Conservation (phyloP, 2,888 invertebrate genomes). For the Nymphalis c-album region DNA sequence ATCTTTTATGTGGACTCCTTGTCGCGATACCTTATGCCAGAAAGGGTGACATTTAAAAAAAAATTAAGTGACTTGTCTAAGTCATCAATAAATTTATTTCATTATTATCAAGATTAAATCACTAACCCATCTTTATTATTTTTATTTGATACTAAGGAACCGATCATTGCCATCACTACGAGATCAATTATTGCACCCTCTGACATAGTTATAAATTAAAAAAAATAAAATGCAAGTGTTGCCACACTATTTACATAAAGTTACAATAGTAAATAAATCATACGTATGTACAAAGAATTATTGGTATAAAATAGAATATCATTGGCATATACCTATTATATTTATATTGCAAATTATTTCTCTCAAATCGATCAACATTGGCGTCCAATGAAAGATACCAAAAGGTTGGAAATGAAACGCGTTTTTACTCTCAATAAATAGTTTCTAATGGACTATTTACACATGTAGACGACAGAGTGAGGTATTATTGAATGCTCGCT, state of each 20-base stretch:
- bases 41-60: slow-evolving; percentile 4
- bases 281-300: slow-evolving; percentile 53
- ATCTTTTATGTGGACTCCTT: slow-evolving; percentile 48
- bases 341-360: slow-evolving; percentile 10
- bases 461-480: slow-evolving; percentile 29
- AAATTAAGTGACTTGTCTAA: not conserved
- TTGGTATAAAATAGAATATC: slow-evolving; percentile 26
- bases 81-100: no score
- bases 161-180: slow-evolving; percentile 19
- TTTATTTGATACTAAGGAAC: slow-evolving; percentile 9
- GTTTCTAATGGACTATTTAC: slow-evolving; percentile 45
- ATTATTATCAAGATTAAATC: no score
- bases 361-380: slow-evolving; percentile 12
- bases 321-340: slow-evolving; percentile 2
- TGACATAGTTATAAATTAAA: slow-evolving; percentile 10
- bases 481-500: slow-evolving; percentile 14
- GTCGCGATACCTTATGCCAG: not conserved
- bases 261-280: slow-evolving; percentile 49
- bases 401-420: slow-evolving; percentile 41
- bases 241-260: slow-evolving; percentile 51
- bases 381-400: slow-evolving; percentile 43
- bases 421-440: slow-evolving; percentile 41
- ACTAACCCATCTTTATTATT: slow-evolving; percentile 2
- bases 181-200: slow-evolving; percentile 39
- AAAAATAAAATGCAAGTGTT: slow-evolving; percentile 41